Evolutionary conservation across 2,888 invertebrate species (phyloP), one percentile per base, ranked within the genome.

Genomic region (Leucozona laternaria): DNA sequence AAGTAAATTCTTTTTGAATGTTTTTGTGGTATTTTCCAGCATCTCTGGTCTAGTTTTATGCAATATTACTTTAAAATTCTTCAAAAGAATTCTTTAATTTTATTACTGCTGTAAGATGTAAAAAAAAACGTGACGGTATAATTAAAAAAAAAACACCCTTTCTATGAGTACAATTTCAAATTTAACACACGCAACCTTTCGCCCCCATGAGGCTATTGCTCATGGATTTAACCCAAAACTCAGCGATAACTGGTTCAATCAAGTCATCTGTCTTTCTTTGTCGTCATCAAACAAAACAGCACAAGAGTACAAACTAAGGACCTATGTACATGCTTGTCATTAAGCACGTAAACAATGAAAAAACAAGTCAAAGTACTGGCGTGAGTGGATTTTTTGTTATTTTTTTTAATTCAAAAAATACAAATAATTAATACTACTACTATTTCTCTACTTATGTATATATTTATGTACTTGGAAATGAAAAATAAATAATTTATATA

Each of bases 351-450:
- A 73, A 72, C 72, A 58, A 71, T 25, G 2, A 40, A 17, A 70
- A 40, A 34, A 57, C 7, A 64, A 73, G 72, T 73, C 73, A 66
- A 73, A 72, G 66, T 73, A 73, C 73, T 73, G 20, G 11, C 6
- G 8, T 7, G 64, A 40, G 17, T 37, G 43, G 55, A 45, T 43
- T 53, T 25, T 75, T 53, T 73, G 13, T 43, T 58, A 40, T n/a
- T 25, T 68, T 43, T 20, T 71, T 45, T 68, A 3, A 31, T 10
- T 68, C 10, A 34, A 73, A 64, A 20, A 53, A 62, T 68, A 58
- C 34, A 68, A 75, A 66, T 58, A 43, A 50, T 73, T 66, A 40
- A 53, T 48, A n/a, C 50, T 50, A 40, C 45, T 43, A 2, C 20
- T 20, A n/a, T 40, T 25, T 25, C n/a, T 25, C 34, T 73, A 48